Evolutionary conservation across 2,113 vertebrate species (phyloP), one percentile per base, ranked within the genome.

Genomic region (Anguilla japonica): DNA sequence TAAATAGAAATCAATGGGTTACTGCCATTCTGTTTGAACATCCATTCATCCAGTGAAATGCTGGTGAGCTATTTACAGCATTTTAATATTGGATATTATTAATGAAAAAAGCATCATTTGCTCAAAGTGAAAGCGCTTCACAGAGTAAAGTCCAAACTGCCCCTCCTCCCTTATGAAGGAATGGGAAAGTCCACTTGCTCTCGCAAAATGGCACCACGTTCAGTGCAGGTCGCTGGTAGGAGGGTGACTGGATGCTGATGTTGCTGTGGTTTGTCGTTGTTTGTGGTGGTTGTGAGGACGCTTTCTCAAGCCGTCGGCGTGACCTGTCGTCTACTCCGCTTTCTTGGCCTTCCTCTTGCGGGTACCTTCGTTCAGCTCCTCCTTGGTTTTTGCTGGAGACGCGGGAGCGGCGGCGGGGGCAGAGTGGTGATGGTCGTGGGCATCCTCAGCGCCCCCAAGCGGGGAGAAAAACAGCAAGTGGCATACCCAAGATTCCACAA

Each of bases 311-410:
- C 75, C 78, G 79, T 85, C 84, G 5, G 43, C 6, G n/a, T 9
- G 22, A 29, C n/a, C 13, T 0, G 26, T 20, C 1, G 53, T 90
- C 91, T 96, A 98, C 91, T 99, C 98, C 0, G 96, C 98, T 92
- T 99, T 99, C 95, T 99, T 99, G 57, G 95, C 95, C 94, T 99
- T 99, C 92, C 97, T 94, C 92, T 98, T 99, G 89, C 98, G 96
- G 13, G 96, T 94, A 78, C 98, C 97, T 91, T 99, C 98, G 0
- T 96, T 96, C 89, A 98, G 95, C 91, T 99, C 98, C 91, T 99
- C 98, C 92, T 97, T 98, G 87, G 95, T 96, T 93, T 98, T 99
- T 86, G 94, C 92, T 1, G 96, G 94, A 88, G 96, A 95, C 7
- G 95, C 91, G 15, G 89, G 83, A 39, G 92, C 89, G 14, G 91